Evolutionary conservation across 2,113 vertebrate species (phyloP), one percentile per base, ranked within the genome.

Genomic region (Thalassarche chlororhynchos): DNA sequence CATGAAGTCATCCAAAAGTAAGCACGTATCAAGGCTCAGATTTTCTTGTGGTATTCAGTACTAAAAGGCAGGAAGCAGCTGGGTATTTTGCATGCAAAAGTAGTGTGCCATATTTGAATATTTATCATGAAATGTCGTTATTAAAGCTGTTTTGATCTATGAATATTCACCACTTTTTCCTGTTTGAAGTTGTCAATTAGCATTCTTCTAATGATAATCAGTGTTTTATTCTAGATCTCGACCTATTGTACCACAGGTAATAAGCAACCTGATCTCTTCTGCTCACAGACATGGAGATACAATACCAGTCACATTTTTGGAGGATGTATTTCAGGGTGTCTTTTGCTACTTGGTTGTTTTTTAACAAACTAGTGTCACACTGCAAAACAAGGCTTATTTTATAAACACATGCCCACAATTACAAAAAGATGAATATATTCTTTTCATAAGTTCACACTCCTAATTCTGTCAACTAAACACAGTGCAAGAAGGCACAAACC

Each of bases 181-280:
- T 69, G 66, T 86, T 86, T 93, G 87, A 96, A 89, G 75, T 12
- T 70, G 62, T 14, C 81, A 93, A 54, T 91, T 96, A 91, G 66
- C 62, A 96, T 91, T 83, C 62, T 91, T 60, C 91, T 78, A 65
- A 85, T 40, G 91, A 89, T 34, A 83, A 96, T 70, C 32, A 66
- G 36, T 42, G 62, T 24, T 94, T 94, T 91, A 54, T 47, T 69
- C 46, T 81, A 51, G 32, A 85, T 77, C 55, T 61, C 4, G 0
- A 79, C 70, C 77, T 80, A 83, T 7, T 85, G 58, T 65, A 57
- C 28, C 3, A 2, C 66, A 90, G 91, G 78, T 76, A 91, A 55
- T 1, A 7, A 74, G 36, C 0, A 0, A 77, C 12, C 25, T 74
- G 65, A 77, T 38, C 78, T 77, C 58, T 87, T 42, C 62, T 83